phyloP scores from a whole-genome alignment of 2,797 vertebrate genomes.

The Pyrocephalus nanus region DNA sequence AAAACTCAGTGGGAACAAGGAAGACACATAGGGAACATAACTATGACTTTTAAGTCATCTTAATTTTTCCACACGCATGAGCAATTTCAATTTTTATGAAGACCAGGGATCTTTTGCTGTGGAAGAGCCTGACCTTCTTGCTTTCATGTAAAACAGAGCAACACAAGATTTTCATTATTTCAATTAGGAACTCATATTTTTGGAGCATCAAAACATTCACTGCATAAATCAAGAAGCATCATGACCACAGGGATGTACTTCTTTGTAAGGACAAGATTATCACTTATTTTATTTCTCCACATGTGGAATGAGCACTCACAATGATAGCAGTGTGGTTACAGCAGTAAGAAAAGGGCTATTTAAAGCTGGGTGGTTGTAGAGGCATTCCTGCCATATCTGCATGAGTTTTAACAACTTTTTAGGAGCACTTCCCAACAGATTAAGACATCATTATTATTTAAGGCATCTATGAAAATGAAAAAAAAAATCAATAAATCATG shows the following conservation, averaged over 20 bases:
- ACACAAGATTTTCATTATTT: background rate
- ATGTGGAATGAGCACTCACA: background rate
- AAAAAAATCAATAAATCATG: background rate
- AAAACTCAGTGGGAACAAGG: background rate
- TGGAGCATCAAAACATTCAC: background rate
- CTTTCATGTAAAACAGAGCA: background rate
- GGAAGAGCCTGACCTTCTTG: background rate
- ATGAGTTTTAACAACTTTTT: constrained; percentile 7
- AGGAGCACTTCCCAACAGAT: background rate
- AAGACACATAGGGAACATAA: background rate
- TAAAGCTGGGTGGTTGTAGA: background rate
- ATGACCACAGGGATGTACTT: rapidly evolving
- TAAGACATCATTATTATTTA: background rate
- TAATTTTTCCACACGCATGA: background rate
- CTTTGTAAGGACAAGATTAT: background rate
- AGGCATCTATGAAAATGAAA: background rate
- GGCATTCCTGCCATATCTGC: background rate
- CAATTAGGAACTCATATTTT: background rate
- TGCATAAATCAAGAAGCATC: background rate
- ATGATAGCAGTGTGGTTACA: background rate
- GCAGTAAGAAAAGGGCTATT: background rate
- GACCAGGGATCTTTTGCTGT: background rate
- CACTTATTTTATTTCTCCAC: background rate
- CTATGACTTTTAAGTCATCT: background rate
- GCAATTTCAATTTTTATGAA: background rate